Percentiles rank a stretch among this genome's conserved stretches.
phyloP scores from a whole-genome alignment of 2,113 vertebrate genomes.

The Bambusicola thoracicus region DNA sequence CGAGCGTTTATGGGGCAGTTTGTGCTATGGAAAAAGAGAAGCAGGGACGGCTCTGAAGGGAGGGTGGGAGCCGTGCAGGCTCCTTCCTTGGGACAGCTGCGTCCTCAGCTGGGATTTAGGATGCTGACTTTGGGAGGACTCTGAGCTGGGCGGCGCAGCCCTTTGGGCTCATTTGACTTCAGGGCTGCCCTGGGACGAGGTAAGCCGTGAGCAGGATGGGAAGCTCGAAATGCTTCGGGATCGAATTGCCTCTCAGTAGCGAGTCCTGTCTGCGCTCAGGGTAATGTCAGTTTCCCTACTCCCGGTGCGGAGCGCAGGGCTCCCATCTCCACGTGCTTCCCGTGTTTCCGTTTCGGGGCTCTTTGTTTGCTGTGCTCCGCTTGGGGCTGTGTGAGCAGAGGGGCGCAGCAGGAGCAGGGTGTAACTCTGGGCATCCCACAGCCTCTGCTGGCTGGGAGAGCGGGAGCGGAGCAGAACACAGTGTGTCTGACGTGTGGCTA shows the following conservation, averaged over 20 bases:
- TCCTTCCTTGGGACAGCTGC: too few species aligned
- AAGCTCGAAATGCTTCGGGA: not conserved
- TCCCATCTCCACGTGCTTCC: not conserved
- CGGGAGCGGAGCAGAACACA: not conserved
- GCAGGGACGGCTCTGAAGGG: not conserved
- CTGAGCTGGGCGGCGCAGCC: accelerated
- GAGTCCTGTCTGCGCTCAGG: not conserved
- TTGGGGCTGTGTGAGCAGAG: not conserved
- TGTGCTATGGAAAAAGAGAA: not conserved
- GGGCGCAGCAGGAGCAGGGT: not conserved
- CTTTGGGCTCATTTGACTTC: accelerated
- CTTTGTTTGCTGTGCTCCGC: not conserved
- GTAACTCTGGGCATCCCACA: not conserved
- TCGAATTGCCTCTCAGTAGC: not conserved
- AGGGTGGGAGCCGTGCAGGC: accelerated
- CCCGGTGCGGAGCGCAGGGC: not conserved
- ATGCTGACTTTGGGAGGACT: not conserved
- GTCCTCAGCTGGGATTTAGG: not conserved
- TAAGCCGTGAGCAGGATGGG: not conserved
- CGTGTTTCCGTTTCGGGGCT: not conserved
- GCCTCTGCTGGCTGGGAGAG: not conserved
- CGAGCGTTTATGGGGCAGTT: not conserved
- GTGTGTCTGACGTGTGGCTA: not conserved
- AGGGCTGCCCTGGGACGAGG: accelerated
- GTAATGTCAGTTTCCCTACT: not conserved